Conservation (phyloP, 2,113 vertebrate species). For the Brachyhypopomus occidentalis region DNA sequence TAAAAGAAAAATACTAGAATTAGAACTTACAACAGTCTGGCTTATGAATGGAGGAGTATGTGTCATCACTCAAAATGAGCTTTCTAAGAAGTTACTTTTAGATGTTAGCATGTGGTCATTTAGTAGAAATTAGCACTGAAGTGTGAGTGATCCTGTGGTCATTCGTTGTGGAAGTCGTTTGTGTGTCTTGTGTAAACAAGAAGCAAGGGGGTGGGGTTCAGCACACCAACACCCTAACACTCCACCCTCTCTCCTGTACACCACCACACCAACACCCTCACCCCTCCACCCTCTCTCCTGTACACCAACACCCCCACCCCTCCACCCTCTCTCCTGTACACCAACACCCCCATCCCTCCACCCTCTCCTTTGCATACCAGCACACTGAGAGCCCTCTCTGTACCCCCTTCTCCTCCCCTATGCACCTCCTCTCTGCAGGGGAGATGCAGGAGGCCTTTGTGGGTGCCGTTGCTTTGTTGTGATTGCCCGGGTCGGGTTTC, state of each 20-base stretch:
- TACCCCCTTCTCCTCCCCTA: neutral
- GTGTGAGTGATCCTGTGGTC: constrained; percentile 35
- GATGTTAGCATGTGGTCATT: neutral
- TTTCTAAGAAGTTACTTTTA: neutral
- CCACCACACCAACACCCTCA: too few relatives aligned
- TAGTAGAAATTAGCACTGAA: constrained; percentile 40
- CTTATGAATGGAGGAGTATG: neutral
- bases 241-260: too few relatives aligned
- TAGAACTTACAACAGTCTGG: neutral
- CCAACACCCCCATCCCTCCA: too few relatives aligned
- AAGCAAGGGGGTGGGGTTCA: constrained; percentile 20
- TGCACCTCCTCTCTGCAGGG: constrained; percentile 36
- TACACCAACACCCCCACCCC: too few relatives aligned
- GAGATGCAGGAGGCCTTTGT: constrained; percentile 62
- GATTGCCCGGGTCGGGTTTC: constrained; percentile 70
- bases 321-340: too few relatives aligned
- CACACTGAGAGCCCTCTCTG: too few relatives aligned
- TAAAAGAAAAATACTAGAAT: neutral
- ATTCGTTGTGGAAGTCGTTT: constrained; percentile 36
- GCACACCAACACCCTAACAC: too few relatives aligned
- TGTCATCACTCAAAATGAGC: neutral
- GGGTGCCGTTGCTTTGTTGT: constrained; percentile 69
- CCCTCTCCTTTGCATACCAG: too few relatives aligned
- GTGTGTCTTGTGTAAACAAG: constrained; percentile 63
- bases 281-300: too few relatives aligned